Percentiles rank a stretch among this genome's conserved stretches.
phyloP scores from a whole-genome alignment of 2,797 vertebrate species.

The Peromyscus attwateri region DNA sequence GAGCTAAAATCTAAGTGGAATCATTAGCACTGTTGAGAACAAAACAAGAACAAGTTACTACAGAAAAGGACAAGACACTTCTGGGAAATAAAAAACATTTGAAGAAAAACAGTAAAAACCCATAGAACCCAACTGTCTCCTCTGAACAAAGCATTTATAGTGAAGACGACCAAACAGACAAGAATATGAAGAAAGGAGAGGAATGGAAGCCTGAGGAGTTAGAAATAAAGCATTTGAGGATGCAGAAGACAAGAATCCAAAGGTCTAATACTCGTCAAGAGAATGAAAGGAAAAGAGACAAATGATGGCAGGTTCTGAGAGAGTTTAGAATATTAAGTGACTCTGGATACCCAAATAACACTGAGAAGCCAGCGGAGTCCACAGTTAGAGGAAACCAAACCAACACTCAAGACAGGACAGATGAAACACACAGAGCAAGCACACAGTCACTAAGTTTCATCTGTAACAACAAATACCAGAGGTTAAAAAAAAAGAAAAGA shows the following conservation, averaged over 20 bases:
- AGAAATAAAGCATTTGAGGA: neutral
- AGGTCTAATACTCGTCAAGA: neutral
- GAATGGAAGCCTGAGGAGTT: no score
- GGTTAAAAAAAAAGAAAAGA: neutral
- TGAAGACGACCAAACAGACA: neutral
- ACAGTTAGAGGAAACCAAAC: slow-evolving; percentile 14
- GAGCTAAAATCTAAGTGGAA: neutral
- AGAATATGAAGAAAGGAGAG: neutral
- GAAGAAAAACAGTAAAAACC: neutral
- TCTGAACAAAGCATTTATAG: slow-evolving; percentile 9
- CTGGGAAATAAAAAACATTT: slow-evolving; percentile 14
- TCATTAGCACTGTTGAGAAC: slow-evolving; percentile 20
- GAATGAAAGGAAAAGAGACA: neutral
- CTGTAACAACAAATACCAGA: neutral
- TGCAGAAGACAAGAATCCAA: neutral
- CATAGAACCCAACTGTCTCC: neutral
- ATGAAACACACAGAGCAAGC: neutral
- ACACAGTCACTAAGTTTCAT: neutral
- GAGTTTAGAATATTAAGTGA: neutral
- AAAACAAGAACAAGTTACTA: slow-evolving; percentile 30
- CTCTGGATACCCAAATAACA: slow-evolving; percentile 13
- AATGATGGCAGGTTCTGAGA: neutral
- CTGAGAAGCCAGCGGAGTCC: slow-evolving; percentile 4
- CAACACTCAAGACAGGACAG: neutral
- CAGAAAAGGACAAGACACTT: neutral